These are phyloP conservation scores for Steatocranus sp. DNA, from an alignment of 2,797 vertebrate genomes.

Conservation along the genomic window DNA sequence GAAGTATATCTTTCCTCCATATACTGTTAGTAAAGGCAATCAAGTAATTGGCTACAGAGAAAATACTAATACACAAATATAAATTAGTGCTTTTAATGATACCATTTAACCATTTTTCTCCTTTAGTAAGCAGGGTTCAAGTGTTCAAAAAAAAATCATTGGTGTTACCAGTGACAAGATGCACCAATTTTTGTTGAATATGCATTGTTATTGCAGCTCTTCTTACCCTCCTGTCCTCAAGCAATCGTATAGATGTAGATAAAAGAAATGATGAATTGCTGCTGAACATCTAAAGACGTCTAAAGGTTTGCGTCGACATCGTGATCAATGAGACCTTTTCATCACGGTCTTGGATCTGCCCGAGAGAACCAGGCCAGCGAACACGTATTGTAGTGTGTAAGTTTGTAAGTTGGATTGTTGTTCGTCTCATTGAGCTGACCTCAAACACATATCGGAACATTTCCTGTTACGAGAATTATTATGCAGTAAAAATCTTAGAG, in stretches of 20 bases:
- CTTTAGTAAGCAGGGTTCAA: neutral
- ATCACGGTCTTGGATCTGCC: conserved; percentile 1
- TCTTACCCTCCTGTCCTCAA: neutral
- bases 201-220: neutral
- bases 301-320: conserved; percentile 43
- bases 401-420: neutral
- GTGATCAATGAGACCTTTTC: conserved; percentile 50
- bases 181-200: neutral
- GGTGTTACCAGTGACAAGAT: neutral
- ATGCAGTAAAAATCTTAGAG: neutral
- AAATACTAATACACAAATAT: neutral
- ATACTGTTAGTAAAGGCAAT: neutral
- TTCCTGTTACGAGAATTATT: neutral
- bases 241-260: conserved; percentile 26
- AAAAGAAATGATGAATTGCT: conserved; percentile 30
- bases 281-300: conserved; percentile 11
- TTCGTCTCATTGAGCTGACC: neutral
- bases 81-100: neutral
- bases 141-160: neutral
- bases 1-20: neutral
- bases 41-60: neutral
- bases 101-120: neutral
- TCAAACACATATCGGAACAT: neutral
- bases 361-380: conserved; percentile 19
- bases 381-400: neutral